phyloP scores from a whole-genome alignment of 2,113 vertebrate genomes.

The Lagopus muta region DNA sequence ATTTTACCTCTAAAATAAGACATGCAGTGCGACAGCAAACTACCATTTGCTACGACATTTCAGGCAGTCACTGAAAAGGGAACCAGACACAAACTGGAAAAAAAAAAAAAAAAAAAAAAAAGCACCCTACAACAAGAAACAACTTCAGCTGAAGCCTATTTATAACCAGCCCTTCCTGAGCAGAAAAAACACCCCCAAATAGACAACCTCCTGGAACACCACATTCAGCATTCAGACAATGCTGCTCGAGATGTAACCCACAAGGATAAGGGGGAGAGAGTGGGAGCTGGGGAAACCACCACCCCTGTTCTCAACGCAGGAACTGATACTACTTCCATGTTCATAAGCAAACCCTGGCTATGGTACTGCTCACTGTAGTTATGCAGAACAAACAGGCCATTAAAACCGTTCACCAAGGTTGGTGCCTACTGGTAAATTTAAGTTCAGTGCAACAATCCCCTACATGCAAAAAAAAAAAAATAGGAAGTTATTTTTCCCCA shows the following conservation, averaged over 20 bases:
- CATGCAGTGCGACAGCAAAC: neutral
- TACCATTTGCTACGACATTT: fast-evolving
- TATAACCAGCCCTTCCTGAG: neutral
- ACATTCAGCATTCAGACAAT: neutral
- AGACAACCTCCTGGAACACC: neutral
- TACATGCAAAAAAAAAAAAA: neutral
- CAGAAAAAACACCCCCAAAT: neutral
- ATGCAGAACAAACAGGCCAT: neutral
- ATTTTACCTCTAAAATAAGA: neutral
- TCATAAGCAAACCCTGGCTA: neutral
- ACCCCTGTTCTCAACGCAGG: neutral
- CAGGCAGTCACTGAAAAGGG: neutral
- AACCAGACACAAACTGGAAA: neutral
- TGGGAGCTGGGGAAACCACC: neutral
- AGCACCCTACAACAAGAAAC: neutral
- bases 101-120: too few relatives aligned
- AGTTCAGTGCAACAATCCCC: neutral
- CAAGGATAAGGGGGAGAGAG: neutral
- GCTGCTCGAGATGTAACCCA: neutral
- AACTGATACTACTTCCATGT: neutral
- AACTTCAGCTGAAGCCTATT: neutral
- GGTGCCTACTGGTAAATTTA: neutral
- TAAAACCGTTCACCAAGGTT: neutral
- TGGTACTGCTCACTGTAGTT: neutral
- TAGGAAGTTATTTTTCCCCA: neutral